Evolutionary conservation across 2,797 vertebrate species (phyloP).

Genomic region (Stomatorhinus walkeri): DNA sequence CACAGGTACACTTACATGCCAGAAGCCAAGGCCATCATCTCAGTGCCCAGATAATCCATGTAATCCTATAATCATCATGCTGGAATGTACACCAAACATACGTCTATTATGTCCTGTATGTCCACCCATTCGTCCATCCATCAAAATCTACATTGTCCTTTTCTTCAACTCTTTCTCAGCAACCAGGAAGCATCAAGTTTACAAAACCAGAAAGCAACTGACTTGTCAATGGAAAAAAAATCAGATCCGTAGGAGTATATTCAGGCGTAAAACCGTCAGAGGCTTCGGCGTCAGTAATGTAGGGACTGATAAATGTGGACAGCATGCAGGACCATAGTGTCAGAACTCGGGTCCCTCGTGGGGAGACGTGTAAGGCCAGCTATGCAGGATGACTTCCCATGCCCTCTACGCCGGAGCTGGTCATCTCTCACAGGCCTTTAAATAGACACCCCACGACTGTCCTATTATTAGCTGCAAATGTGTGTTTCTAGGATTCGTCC

Average conservation of each 20-base stretch:
- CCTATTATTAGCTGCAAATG: conserved; percentile 39
- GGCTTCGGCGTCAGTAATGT: neutral
- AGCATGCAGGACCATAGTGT: neutral
- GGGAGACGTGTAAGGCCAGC: conserved; percentile 51
- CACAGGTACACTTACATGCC: neutral
- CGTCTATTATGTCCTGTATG: conserved; percentile 26
- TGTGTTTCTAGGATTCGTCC: conserved; percentile 30
- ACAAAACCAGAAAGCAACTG: neutral
- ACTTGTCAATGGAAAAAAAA: neutral
- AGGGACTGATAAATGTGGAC: neutral
- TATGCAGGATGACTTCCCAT: conserved; percentile 61
- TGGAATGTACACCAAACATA: conserved; percentile 23
- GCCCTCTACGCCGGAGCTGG: conserved; percentile 58
- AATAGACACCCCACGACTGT: conserved; percentile 53
- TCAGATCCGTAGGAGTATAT: neutral
- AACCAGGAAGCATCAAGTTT: neutral
- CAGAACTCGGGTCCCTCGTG: conserved; percentile 29
- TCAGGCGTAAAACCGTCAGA: neutral
- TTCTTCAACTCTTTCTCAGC: neutral
- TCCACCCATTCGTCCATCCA: conserved; percentile 4
- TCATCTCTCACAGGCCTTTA: conserved; percentile 65
- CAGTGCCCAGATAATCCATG: neutral
- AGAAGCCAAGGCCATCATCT: neutral
- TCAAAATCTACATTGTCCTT: conserved; percentile 1
- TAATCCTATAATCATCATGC: conserved; percentile 35